Evolutionary conservation across 2,888 invertebrate genomes (phyloP), one percentile per base, ranked within the genome.

Genomic region (Agrypnus murinus): DNA sequence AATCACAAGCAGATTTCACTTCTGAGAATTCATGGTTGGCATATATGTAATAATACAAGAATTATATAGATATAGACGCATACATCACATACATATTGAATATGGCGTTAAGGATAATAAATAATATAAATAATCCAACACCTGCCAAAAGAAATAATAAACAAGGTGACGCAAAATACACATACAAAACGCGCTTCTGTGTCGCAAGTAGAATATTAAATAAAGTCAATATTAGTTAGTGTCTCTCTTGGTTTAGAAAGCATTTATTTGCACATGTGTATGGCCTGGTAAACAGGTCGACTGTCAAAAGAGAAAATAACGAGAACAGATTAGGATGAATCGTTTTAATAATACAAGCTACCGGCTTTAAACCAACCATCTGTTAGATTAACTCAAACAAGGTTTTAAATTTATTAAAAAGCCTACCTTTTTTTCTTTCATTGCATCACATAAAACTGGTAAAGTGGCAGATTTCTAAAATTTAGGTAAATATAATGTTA

Each of bases 231-330:
- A 48, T 45, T 45, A 46, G 45, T 45, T 45, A 46, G 45, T 31
- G 48, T 63, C 32, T 48, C 12, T 31, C 15, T 17, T 36, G 40
- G 15, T 50, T 59, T 66, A 66, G 66, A 66, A 66, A 66, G 59
- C 66, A 59, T 50, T 66, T 32, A 32, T 48, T n/a, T 50, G 59
- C 43, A 64, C 25, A 64, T 64, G 36, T 62, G 25, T 31, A 19
- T 53, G 62, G 50, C 36, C 53, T 48, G 32, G 43, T 60, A 68
- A 68, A 55, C 67, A 67, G 68, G 68, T 68, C 68, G 62, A 62
- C 50, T 60, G 45, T 62, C 68, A 68, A 62, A 68, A 68, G 68
- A 68, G 68, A 68, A 67, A 68, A 58, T 59, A 48, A 58, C 48
- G 31, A 14, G 46, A 38, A 48, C 65, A 38, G 32, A 62, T 45